phyloP scores from a whole-genome alignment of 2,888 invertebrate species.

The Drosophila paramelanica region DNA sequence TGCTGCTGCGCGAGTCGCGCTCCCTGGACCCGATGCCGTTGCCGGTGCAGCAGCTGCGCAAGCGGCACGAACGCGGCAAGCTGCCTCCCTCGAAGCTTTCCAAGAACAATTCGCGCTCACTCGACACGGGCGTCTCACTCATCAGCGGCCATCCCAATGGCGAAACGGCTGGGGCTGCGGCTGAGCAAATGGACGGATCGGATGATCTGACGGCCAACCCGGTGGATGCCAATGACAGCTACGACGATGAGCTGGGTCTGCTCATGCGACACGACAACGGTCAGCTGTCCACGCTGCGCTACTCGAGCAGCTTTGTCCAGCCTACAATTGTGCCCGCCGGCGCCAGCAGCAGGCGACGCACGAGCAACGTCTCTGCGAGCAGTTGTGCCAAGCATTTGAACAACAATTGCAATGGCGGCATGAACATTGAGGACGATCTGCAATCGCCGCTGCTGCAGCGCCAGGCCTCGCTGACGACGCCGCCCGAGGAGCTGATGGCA shows the following conservation, averaged over 20 bases:
- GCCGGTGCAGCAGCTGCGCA: slow-evolving; percentile 84
- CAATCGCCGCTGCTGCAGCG: slow-evolving; percentile 84
- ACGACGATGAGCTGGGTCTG: slow-evolving; percentile 78
- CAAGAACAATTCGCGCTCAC: slow-evolving; percentile 84
- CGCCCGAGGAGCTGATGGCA: slow-evolving; percentile 85
- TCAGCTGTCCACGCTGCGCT: slow-evolving; percentile 61
- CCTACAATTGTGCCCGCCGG: slow-evolving; percentile 71
- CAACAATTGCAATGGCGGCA: slow-evolving; percentile 85
- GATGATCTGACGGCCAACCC: slow-evolving; percentile 62
- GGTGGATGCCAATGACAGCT: slow-evolving; percentile 71
- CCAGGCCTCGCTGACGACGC: slow-evolving; percentile 84
- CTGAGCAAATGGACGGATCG: slow-evolving; percentile 38
- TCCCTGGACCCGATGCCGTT: slow-evolving; percentile 89
- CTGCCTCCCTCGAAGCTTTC: slow-evolving; percentile 81
- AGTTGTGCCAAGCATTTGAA: slow-evolving; percentile 82
- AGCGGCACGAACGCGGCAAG: slow-evolving; percentile 77
- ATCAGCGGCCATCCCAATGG: slow-evolving; percentile 78
- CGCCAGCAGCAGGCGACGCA: slow-evolving; percentile 64
- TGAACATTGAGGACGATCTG: slow-evolving; percentile 82
- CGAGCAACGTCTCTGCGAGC: slow-evolving; percentile 52
- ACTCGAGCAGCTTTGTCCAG: slow-evolving; percentile 63
- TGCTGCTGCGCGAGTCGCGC: slow-evolving; percentile 87
- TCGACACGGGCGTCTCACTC: slow-evolving; percentile 82
- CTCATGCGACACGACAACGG: slow-evolving; percentile 82
- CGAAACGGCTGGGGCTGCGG: slow-evolving; percentile 29